phyloP scores from a whole-genome alignment of 2,888 invertebrate species.

The Hedychridium roseum region DNA sequence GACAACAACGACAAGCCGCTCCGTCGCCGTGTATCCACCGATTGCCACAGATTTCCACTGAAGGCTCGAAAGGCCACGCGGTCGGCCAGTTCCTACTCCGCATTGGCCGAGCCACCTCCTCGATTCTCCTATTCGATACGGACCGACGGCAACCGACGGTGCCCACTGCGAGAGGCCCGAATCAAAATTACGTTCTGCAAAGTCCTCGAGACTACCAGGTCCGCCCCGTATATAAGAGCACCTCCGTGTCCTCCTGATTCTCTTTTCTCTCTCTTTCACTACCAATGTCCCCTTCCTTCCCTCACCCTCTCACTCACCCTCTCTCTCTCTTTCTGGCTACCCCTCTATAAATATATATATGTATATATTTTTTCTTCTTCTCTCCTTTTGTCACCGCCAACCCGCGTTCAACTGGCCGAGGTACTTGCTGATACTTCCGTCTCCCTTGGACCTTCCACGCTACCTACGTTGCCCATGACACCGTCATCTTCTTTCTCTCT shows the following conservation, averaged over 20 bases:
- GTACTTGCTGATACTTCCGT: constrained; percentile 6
- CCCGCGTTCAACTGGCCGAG: not conserved
- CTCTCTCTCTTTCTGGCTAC: constrained; percentile 25
- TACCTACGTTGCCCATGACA: constrained; percentile 6
- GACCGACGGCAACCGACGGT: constrained; percentile 24
- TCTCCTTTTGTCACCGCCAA: constrained; percentile 14
- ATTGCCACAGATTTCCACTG: constrained; percentile 7
- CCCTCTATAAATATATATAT: no score
- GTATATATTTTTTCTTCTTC: no score
- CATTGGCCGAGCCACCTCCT: constrained; percentile 18
- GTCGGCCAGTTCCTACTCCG: constrained; percentile 17
- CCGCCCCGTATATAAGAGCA: constrained; percentile 38
- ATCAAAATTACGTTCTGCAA: constrained; percentile 28
- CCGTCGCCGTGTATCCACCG: constrained; percentile 12
- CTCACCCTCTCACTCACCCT: not conserved
- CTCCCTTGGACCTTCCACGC: constrained; percentile 12
- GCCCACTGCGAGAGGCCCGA: constrained; percentile 23
- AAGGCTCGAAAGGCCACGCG: constrained; percentile 28
- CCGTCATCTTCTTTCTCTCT: constrained; percentile 13
- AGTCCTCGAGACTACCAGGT: constrained; percentile 35
- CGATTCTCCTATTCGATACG: constrained; percentile 16
- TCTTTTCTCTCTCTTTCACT: constrained; percentile 2
- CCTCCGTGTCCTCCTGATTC: constrained; percentile 10
- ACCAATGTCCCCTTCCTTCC: not conserved
- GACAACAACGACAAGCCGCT: constrained; percentile 32